phyloP scores from a whole-genome alignment of 2,888 invertebrate genomes.

The Lapara coniferarum region DNA sequence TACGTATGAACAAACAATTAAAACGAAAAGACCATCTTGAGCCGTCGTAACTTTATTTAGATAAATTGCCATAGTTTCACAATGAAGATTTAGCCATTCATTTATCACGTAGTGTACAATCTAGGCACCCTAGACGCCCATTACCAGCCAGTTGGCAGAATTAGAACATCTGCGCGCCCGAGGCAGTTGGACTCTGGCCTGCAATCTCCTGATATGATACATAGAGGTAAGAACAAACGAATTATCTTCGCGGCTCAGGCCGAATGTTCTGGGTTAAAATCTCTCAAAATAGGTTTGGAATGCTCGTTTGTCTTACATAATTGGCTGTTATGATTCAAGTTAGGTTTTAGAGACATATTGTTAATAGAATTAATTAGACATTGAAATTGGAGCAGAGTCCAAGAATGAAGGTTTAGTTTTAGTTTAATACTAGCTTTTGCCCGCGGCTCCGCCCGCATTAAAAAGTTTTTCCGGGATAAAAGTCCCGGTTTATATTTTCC shows the following conservation, averaged over 20 bases:
- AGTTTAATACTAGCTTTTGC: too few relatives aligned
- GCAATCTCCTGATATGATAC: conserved; percentile 58
- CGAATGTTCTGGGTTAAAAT: conserved; percentile 25
- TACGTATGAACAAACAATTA: background rate
- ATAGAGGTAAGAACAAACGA: conserved; percentile 36
- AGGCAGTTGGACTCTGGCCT: conserved; percentile 41
- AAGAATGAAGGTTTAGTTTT: too few relatives aligned
- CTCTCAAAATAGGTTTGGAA: background rate
- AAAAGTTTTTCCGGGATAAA: too few relatives aligned
- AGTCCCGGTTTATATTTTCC: too few relatives aligned
- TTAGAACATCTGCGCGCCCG: conserved; percentile 46
- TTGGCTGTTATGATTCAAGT: background rate
- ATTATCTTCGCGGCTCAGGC: conserved; percentile 44
- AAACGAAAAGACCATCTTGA: background rate
- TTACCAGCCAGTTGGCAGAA: conserved; percentile 47
- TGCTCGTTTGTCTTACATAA: background rate
- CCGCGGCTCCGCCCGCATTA: too few relatives aligned
- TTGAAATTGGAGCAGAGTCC: background rate
- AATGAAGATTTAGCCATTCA: conserved; percentile 29
- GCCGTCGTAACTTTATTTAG: background rate
- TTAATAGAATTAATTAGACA: too few relatives aligned
- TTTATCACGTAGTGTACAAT: conserved; percentile 36
- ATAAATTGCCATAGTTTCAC: conserved; percentile 2
- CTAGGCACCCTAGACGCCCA: conserved; percentile 43
- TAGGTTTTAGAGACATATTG: background rate